phyloP scores from a whole-genome alignment of 2,888 invertebrate genomes.

The Tenodera sinensis region DNA sequence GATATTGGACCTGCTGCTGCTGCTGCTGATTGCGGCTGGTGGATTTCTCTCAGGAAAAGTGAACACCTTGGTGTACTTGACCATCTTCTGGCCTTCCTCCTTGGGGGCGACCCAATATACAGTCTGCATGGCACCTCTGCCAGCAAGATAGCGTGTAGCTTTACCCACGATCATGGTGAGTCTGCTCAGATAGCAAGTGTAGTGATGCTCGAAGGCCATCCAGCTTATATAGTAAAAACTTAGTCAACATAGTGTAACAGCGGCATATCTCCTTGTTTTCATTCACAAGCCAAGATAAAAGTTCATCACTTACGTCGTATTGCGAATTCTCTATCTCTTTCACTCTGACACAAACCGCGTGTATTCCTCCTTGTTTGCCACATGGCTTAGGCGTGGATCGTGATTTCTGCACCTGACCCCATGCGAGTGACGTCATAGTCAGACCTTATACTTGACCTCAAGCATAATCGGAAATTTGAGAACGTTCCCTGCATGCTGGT shows the following conservation, averaged over 20 bases:
- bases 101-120: slow-evolving; percentile 66
- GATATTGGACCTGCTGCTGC: neutral
- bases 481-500: neutral
- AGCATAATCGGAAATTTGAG: neutral
- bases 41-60: neutral
- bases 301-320: neutral
- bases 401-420: neutral
- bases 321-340: neutral
- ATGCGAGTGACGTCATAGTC: neutral
- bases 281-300: neutral
- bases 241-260: neutral
- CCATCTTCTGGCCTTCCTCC: neutral
- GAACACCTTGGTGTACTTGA: neutral
- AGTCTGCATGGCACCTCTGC: slow-evolving; percentile 70
- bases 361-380: neutral
- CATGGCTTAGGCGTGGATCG: neutral
- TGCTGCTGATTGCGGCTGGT: neutral
- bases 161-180: slow-evolving; percentile 56
- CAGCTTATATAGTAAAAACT: neutral
- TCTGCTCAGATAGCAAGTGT: neutral
- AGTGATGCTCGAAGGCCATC: neutral
- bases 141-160: slow-evolving; percentile 68
- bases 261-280: neutral
- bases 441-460: neutral
- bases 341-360: neutral